phyloP scores from a whole-genome alignment of 2,888 invertebrate genomes.

The Drosophila leonis region DNA sequence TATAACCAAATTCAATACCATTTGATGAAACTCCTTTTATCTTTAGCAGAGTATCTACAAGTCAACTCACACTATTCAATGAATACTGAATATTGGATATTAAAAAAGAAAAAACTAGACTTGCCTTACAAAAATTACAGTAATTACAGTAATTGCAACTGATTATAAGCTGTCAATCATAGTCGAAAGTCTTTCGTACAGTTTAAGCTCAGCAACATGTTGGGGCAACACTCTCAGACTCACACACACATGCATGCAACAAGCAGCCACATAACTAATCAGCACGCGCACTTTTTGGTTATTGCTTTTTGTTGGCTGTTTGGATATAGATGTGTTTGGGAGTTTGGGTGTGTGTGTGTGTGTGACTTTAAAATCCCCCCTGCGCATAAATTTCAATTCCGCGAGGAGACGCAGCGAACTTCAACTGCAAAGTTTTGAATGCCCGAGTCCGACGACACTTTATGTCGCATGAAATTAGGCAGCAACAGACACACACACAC shows the following conservation, averaged over 20 bases:
- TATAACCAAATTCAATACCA: background rate
- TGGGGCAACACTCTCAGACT: slow-evolving; percentile 30
- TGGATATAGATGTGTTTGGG: background rate
- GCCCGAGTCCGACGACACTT: slow-evolving; percentile 55
- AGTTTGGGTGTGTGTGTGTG: slow-evolving; percentile 10
- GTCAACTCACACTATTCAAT: slow-evolving; percentile 4
- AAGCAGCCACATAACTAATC: slow-evolving; percentile 52
- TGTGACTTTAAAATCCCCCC: slow-evolving; percentile 64
- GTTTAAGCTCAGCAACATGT: slow-evolving; percentile 33
- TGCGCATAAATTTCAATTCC: slow-evolving; percentile 77
- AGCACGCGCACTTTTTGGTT: slow-evolving; percentile 43
- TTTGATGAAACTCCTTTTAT: background rate
- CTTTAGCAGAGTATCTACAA: slow-evolving; percentile 1
- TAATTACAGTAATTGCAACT: background rate
- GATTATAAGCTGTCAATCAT: slow-evolving; percentile 11
- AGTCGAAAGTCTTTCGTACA: background rate
- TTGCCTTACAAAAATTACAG: background rate
- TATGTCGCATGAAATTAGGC: slow-evolving; percentile 78
- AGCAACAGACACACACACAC: slow-evolving; percentile 40
- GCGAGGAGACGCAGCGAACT: slow-evolving; percentile 58
- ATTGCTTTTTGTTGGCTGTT: slow-evolving; percentile 32
- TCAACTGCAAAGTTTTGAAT: slow-evolving; percentile 66
- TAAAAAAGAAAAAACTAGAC: background rate
- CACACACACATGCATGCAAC: background rate
- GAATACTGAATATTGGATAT: background rate